Evolutionary conservation across 2,888 invertebrate genomes (phyloP).

Genomic region (Parnassius smintheus): DNA sequence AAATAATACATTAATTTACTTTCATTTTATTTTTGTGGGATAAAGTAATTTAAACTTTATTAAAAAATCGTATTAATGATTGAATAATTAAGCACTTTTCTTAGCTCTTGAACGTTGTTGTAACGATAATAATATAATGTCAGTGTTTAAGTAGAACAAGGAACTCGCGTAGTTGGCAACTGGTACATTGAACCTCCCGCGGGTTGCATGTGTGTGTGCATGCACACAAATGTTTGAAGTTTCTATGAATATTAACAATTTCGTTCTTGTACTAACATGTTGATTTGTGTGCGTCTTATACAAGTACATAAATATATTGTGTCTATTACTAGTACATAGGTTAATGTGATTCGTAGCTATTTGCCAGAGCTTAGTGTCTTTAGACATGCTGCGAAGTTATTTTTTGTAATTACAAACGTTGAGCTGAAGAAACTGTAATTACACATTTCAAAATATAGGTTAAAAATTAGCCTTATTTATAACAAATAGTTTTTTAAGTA

Average conservation of each 20-base stretch:
- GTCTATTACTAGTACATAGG: conserved; percentile 35
- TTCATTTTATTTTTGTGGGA: too few relatives aligned
- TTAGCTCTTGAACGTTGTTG: conserved; percentile 66
- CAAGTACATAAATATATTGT: conserved; percentile 36
- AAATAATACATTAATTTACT: too few relatives aligned
- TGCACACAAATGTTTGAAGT: conserved; percentile 40
- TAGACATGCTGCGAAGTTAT: conserved; percentile 12
- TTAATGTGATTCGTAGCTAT: conserved; percentile 67
- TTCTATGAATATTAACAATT: conserved; percentile 36
- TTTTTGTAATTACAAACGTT: not conserved
- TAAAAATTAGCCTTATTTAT: too few relatives aligned
- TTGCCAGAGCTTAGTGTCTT: conserved; percentile 48
- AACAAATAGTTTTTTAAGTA: too few relatives aligned
- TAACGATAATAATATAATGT: conserved; percentile 77
- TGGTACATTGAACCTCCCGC: conserved; percentile 76
- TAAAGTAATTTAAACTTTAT: too few relatives aligned
- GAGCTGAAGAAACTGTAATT: not conserved
- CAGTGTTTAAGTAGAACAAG: conserved; percentile 80
- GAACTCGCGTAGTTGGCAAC: conserved; percentile 77
- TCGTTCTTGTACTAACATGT: conserved; percentile 30
- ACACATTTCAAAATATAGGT: too few relatives aligned
- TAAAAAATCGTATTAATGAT: not conserved
- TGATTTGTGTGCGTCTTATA: conserved; percentile 32
- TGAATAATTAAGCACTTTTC: conserved; percentile 13
- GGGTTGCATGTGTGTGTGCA: conserved; percentile 41